phyloP scores from a whole-genome alignment of 1,140 invertebrate species.

The Eupeodes corollae region DNA sequence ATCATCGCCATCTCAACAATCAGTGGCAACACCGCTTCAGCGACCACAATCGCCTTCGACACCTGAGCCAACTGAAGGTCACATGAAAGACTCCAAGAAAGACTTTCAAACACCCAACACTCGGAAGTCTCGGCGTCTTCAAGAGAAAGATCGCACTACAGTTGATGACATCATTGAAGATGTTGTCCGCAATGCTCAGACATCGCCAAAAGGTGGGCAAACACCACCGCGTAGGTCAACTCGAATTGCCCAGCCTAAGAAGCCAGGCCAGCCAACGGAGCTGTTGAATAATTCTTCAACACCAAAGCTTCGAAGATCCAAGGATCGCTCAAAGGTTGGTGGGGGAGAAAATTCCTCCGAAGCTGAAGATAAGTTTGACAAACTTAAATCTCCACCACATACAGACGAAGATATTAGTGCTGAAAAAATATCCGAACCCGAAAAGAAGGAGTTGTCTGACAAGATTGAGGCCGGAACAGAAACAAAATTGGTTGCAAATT shows the following conservation, averaged over 20 bases:
- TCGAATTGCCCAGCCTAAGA: conserved; percentile 15
- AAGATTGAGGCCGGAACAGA: conserved; percentile 10
- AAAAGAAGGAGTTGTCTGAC: background rate
- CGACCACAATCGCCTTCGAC: conserved; percentile 1
- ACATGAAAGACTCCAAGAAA: conserved; percentile 44
- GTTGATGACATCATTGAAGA: conserved; percentile 81
- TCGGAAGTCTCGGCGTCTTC: conserved; percentile 65
- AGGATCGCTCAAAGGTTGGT: conserved; percentile 35
- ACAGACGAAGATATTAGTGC: background rate
- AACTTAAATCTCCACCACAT: background rate
- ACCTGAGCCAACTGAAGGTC: background rate
- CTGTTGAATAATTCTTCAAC: conserved; percentile 19
- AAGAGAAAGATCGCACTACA: conserved; percentile 66
- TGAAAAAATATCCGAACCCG: background rate
- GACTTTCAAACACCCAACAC: conserved; percentile 55
- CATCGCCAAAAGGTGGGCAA: conserved; percentile 28
- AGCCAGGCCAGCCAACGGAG: conserved; percentile 9
- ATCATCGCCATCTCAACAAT: conserved; percentile 12
- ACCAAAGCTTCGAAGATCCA: conserved; percentile 44
- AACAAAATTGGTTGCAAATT: conserved; percentile 6
- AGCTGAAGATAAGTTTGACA: background rate
- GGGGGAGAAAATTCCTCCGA: background rate
- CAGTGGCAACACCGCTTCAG: conserved; percentile 9
- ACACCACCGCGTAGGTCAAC: conserved; percentile 27
- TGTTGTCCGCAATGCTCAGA: conserved; percentile 54